Evolutionary conservation across 2,888 invertebrate genomes (phyloP).

Genomic region (Artemia sp.): DNA sequence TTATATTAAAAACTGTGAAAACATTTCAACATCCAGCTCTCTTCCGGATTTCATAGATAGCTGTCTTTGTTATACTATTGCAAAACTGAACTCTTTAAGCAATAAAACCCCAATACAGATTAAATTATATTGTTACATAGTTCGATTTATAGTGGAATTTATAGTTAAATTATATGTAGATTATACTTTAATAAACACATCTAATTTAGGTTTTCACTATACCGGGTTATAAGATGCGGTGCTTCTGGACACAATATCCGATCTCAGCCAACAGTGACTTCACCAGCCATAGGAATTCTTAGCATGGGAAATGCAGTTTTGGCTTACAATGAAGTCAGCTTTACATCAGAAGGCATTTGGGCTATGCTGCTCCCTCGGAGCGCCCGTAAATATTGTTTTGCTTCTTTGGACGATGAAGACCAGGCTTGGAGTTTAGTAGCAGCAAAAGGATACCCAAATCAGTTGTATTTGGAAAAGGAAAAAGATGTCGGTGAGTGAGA

Average conservation of each 20-base stretch:
- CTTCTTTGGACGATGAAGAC: slow-evolving; percentile 36
- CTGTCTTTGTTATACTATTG: no score
- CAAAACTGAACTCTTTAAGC: no score
- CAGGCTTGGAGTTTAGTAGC: slow-evolving; percentile 55
- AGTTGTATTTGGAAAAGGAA: slow-evolving; percentile 43
- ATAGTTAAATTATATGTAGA: no score
- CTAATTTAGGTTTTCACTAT: slow-evolving; percentile 31
- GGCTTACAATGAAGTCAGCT: slow-evolving; percentile 29
- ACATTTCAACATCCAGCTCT: no score
- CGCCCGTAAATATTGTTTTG: slow-evolving; percentile 47
- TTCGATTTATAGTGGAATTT: no score
- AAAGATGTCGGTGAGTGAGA: slow-evolving; percentile 31
- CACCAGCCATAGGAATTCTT: slow-evolving; percentile 50
- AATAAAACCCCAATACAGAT: no score
- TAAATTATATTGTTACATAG: no score
- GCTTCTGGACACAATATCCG: slow-evolving; percentile 57
- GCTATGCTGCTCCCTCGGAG: slow-evolving; percentile 44
- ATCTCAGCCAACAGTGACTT: slow-evolving; percentile 46
- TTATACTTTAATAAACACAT: no score
- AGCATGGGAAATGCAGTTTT: slow-evolving; percentile 47
- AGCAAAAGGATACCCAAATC: slow-evolving; percentile 11
- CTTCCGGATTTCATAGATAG: no score
- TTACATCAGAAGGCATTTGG: slow-evolving; percentile 48
- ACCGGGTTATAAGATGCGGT: slow-evolving; percentile 53
- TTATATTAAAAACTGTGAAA: no score